Evolutionary conservation across 2,113 vertebrate species (phyloP), one percentile per base, ranked within the genome.

Genomic region (Neolamprologus hecqui): DNA sequence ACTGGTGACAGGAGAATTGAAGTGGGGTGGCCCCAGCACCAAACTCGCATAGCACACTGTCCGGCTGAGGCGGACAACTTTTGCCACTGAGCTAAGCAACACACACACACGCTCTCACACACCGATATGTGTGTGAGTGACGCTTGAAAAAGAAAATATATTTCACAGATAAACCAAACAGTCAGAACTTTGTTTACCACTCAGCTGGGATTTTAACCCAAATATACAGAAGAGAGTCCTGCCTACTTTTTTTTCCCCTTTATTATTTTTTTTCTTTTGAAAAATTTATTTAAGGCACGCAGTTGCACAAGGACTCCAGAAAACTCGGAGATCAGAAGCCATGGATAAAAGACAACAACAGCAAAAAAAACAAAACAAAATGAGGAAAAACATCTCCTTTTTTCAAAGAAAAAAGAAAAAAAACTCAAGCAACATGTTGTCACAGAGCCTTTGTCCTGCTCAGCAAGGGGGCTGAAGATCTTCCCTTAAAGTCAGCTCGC

Each of bases 1-100:
- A 97, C 95, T 98, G 98, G 98, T 98, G 97, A 98, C 93, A 14
- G 7, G 83, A 91, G 83, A 63, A 84, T 58, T 70, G 86, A 86
- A 11, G 54, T 55, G 28, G 86, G 70, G 75, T 42, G 42, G 45
- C 31, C 63, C 73, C 35, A 19, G 54, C 82, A 60, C 58, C 70
- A 14, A 17, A 33, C 19, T 57, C 33, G 2, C 26, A 31, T 83
- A 79, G 89, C 90, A 23, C 88, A 89, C 83, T 12, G 58, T 87
- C 92, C 77, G 80, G 88, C 81, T 65, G 80, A 65, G 77, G 83
- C 57, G 12, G 58, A 84, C 68, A 86, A 73, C 85, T 81, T 68
- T 54, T 53, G 14, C 77, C 79, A 40, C 53, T 15, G 82, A 92
- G 87, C 55, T 77, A 81, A 89, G 89, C 92, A 89, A 77, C 79